Base-by-base conservation (phyloP, 2,888 invertebrate genomes). In the Phaonia tiefii region DNA sequence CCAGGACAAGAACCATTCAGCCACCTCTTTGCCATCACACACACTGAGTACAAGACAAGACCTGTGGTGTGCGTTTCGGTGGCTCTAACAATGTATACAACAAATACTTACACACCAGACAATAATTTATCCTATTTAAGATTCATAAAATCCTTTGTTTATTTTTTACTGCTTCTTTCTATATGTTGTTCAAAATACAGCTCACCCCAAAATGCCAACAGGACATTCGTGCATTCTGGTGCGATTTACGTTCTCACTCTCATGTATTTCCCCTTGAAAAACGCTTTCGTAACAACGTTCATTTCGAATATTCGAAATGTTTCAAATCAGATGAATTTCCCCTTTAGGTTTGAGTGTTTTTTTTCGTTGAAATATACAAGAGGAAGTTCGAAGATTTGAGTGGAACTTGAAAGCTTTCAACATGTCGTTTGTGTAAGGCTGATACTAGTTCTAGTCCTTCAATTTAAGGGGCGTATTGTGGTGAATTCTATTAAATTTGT, bases 131-230 rank as follows among this genome's bases (percentile, higher is more conserved):
- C 71, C 67, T 56, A 67, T 75, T 81, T 78, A 78, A 75, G 71
- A 65, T 75, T 75, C 49, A 72, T 65, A 63, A 81, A 81, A 78
- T 77, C 72, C 81, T 81, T 75, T 81, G 81, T 81, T 77, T 75
- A 63, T 75, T 72, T 72, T 65, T 66, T 31, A 66, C 39, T 25
- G 8, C 25, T 54, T 10, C 37, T 58, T 26, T 26, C n/a, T n/a
- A n/a, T 7, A 56, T 70, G 20, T 69, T 56, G 37, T 56, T 63
- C 42, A 60, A 63, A 65, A 4, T 39, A 2, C 20, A 67, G 26
- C 46, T 71, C 63, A 39, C 79, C 46, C 17, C 31, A 3, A 31
- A 31, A 31, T 31, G 31, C n/a, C n/a, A n/a, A n/a, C n/a, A n/a
- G n/a, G n/a, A n/a, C n/a, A n/a, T n/a, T n/a, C n/a, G n/a, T n/a